Evolutionary conservation across 2,113 vertebrate genomes (phyloP), one percentile per base, ranked within the genome.

Genomic region (Coptodon rendalli): DNA sequence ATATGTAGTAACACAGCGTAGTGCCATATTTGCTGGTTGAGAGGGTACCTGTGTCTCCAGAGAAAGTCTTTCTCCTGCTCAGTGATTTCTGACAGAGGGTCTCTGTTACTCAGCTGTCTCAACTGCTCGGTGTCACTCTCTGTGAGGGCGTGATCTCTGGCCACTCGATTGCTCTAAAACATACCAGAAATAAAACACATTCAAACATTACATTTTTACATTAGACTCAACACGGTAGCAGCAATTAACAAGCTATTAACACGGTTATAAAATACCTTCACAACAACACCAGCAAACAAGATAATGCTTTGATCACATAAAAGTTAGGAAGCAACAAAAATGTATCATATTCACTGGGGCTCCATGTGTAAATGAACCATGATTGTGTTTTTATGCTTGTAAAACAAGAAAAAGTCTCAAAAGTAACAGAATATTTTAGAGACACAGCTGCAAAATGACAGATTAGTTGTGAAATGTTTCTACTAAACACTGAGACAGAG

Each of bases 31-130:
- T 86, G 3, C 19, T 34, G 45, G 0, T 7, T 52, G 45, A 34
- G 10, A 52, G 6, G 27, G 45, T 96, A 98, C 98, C 98, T 97
- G 95, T 99, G 97, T 89, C 98, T 97, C 98, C 98, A 99, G 22
- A 99, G 97, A 92, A 99, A 98, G 94, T 99, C 98, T 89, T 99
- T 99, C 95, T 99, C 98, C 92, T 99, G 98, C 94, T 99, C 98
- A 95, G 98, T 99, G 96, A 99, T 99, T 96, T 99, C 98, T 95
- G 98, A 99, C 43, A 99, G 97, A 82, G 98, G 97, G 95, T 99
- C 98, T 93, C 98, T 95, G 87, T 98, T 98, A 87, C 97, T 98
- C 88, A 99, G 97, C 92, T 97, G 97, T 89, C 97, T 96, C 38
- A 99, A 96, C 83, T 99, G 98, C 91, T 99, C 98, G 27, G 96